phyloP scores from a whole-genome alignment of 1,140 invertebrate species.

The Acromyrmex heyeri region DNA sequence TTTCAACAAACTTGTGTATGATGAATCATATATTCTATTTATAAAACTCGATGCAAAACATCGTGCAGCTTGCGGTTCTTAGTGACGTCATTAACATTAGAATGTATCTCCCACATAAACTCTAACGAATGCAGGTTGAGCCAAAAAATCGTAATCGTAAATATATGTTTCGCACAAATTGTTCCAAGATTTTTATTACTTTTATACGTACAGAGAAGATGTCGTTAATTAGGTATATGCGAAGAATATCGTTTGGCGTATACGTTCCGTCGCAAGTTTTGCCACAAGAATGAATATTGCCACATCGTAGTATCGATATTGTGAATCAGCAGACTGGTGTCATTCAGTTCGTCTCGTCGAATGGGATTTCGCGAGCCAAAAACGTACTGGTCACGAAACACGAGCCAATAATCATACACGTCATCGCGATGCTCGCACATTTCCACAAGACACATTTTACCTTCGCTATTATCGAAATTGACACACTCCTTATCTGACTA shows the following conservation, averaged over 20 bases:
- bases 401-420: slow-evolving; percentile 57
- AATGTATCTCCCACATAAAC: not conserved
- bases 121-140: slow-evolving; percentile 24
- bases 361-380: slow-evolving; percentile 18
- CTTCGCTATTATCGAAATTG: not conserved
- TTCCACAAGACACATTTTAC: not conserved
- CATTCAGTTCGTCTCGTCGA: not conserved
- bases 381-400: slow-evolving; percentile 3
- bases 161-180: not conserved
- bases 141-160: slow-evolving; percentile 46
- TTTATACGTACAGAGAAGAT: not conserved
- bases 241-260: not conserved
- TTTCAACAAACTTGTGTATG: slow-evolving; percentile 45
- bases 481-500: not conserved
- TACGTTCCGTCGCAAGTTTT: not conserved
- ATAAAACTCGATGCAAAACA: not conserved
- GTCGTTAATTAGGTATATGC: not conserved
- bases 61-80: not conserved
- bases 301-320: not conserved
- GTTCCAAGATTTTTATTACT: not conserved
- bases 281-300: slow-evolving; percentile 7
- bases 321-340: slow-evolving; percentile 10
- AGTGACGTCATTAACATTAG: slow-evolving; percentile 26
- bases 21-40: slow-evolving; percentile 36
- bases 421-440: not conserved